Conservation (phyloP, 35 echinoderm and acorn worm genomes). For the Ptychodera flava region DNA sequence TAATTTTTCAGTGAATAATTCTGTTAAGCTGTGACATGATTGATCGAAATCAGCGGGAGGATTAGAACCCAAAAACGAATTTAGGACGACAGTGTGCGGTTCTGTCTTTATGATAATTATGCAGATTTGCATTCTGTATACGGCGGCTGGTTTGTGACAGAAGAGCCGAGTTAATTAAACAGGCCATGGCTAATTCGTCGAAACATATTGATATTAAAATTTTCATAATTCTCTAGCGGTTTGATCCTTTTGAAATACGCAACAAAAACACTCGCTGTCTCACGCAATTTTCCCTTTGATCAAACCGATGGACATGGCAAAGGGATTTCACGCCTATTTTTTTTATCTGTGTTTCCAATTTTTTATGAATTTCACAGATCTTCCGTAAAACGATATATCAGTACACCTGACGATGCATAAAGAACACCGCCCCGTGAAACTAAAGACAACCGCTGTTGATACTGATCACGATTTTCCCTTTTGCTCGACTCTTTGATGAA, state of each 20-base stretch:
- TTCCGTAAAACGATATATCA: no score
- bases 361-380: background rate
- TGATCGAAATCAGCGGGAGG: background rate
- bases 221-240: background rate
- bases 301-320: background rate
- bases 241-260: background rate
- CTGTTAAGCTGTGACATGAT: background rate
- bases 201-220: slow-evolving; percentile 2
- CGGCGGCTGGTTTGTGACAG: background rate
- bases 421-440: no score
- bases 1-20: background rate
- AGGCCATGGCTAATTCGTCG: background rate
- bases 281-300: background rate
- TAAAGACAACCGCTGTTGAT: no score
- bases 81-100: background rate
- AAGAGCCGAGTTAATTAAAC: background rate
- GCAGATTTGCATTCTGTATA: background rate
- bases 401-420: no score
- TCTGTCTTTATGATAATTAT: background rate
- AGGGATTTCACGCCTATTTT: background rate
- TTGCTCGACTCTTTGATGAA: no score
- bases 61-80: background rate
- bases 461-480: no score
- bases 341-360: background rate
- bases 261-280: background rate